Base-by-base conservation (phyloP, 2,888 invertebrate genomes). In the Arge pagana region DNA sequence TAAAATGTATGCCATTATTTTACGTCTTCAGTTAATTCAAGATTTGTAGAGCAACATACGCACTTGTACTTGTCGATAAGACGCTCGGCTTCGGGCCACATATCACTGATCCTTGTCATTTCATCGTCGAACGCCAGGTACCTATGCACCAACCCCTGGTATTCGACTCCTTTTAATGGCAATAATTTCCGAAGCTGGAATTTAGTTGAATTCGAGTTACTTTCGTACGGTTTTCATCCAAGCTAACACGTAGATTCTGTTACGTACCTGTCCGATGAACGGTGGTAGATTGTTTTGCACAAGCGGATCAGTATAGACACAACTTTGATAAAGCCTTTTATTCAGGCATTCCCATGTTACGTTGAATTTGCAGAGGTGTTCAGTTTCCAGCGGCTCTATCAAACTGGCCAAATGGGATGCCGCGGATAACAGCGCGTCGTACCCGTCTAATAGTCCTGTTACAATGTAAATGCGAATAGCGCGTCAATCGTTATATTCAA, bases 301-400 rank as follows among this genome's bases (percentile, higher is more conserved):
- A 42, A 80, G 71, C 36, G 81, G 80, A 68, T 85, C 83, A 58
- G 61, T 77, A 56, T 74, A 77, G 37, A 76, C 72, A 56, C 71
- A 74, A 55, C 68, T 82, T 54, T 86, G 85, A 73, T 85, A 87
- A 57, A 87, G 78, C 64, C 83, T 83, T 64, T 85, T 85, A 74
- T 86, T 85, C 56, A 86, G 82, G 62, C 84, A 79, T 62, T 84
- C 82, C 86, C 87, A 87, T 4, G 83, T 83, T 39, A 87, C 78
- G 62, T 83, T 81, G 65, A 85, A 85, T 63, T 81, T 81, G 58
- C 81, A 81, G 57, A 85, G 75, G 66, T 85, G 82, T 56, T 82
- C 80, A 51, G 78, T 76, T 70, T 86, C 84, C 66, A 87, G 73
- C 53, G 84, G 82, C 56, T 80, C 78, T 49, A 87, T 78, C 62